Evolutionary conservation across 2,113 vertebrate species (phyloP), one percentile per base, ranked within the genome.

Genomic region (Otus sunia): DNA sequence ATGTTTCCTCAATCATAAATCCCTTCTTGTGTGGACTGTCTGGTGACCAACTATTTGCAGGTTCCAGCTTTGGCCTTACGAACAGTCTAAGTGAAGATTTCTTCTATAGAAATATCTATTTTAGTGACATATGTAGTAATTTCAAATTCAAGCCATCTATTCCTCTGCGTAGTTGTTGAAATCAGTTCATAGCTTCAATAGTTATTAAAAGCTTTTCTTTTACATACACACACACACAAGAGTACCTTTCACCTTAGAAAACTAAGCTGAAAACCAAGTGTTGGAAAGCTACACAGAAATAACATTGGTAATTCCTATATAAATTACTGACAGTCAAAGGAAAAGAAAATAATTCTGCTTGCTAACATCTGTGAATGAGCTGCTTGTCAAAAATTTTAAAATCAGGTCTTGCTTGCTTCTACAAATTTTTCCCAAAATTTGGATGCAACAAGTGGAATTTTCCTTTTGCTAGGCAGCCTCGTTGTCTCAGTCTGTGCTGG

Each of bases 401-500:
- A 34, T 39, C 34, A 39, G 8, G 11, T 66, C 15, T 50, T 53
- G 8, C 34, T 63, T 62, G 10, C 50, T 76, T 74, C 43, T 20
- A 12, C 9, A 73, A 58, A 6, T 14, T 27, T 32, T 41, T 27
- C 23, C 26, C 41, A 10, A 30, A 62, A 41, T 22, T 14, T 49
- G 17, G 11, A 36, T 30, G 17, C 9, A 72, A 80, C 9, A 53
- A 69, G 36, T 8, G 5, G 15, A 56, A 58, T 43, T 19, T 32
- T 83, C 15, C 29, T 20, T 76, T 26, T n/a, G 6, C 5, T 39
- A 8, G 27, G 2, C 5, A 2, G 16, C 23, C 50, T 69, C 36
- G 37, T 15, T 12, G 2, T 0, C 15, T 36, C 34, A 45, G 10
- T 10, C 25, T 41, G 2, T 10, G 6, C 8, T 49, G 27, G 15